Conservation (phyloP, 2,888 invertebrate species). For the Trilocha varians region DNA sequence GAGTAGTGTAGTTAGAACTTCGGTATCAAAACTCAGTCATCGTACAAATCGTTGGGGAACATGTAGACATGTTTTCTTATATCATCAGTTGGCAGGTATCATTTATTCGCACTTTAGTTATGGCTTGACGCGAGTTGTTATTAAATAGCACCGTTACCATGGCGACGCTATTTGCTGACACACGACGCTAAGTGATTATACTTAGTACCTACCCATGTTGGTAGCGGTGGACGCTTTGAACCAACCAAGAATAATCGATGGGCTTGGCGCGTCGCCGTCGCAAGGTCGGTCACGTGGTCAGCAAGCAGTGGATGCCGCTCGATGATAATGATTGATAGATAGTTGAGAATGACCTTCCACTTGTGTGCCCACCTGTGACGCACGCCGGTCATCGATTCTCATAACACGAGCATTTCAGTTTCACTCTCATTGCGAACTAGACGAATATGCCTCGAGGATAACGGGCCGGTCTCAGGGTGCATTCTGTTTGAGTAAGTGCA, state of each 20-base stretch:
- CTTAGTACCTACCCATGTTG: not conserved
- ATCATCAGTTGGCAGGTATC: conserved; percentile 66
- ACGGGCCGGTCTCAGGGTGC: not conserved
- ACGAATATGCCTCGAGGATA: conserved; percentile 23
- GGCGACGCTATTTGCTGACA: conserved; percentile 35
- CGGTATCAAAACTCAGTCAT: conserved; percentile 20
- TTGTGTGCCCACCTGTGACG: conserved; percentile 37
- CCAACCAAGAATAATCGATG: not conserved
- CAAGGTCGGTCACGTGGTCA: not conserved
- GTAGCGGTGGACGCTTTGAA: not conserved
- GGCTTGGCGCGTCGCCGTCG: conserved; percentile 4
- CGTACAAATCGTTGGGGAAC: conserved; percentile 28
- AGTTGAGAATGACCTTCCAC: conserved; percentile 41
- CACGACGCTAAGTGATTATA: not conserved
- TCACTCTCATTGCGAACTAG: conserved; percentile 48
- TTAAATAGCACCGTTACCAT: conserved; percentile 43
- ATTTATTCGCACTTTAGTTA: conserved; percentile 34
- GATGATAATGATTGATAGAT: conserved; percentile 42
- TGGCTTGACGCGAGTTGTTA: conserved; percentile 37
- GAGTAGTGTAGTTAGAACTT: conserved; percentile 12
- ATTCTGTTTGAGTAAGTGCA: conserved; percentile 4
- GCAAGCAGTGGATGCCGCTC: conserved; percentile 15
- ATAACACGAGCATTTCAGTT: conserved; percentile 41
- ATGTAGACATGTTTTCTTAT: conserved; percentile 67
- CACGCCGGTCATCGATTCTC: conserved; percentile 58